Percentiles rank a stretch among this genome's conserved stretches.
Conservation (phyloP, 2,113 vertebrate genomes). For the Myxocyprinus asiaticus region DNA sequence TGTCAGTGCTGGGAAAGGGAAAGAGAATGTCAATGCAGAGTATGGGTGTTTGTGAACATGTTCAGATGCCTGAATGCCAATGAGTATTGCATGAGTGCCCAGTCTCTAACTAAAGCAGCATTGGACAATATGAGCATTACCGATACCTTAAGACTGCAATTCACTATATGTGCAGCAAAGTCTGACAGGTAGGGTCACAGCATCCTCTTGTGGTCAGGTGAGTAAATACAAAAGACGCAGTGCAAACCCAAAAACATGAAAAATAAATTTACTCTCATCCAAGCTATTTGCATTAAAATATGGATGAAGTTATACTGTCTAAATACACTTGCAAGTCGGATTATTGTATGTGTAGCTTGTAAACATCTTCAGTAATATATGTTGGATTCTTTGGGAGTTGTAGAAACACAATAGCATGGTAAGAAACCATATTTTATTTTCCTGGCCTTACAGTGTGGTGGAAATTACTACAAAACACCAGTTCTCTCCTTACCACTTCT, state of each 20-base stretch:
- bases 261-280: neutral
- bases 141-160: neutral
- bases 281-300: constrained; percentile 11
- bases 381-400: neutral
- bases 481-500: neutral
- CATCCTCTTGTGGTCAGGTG: constrained; percentile 46
- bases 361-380: constrained; percentile 3
- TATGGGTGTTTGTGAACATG: constrained; percentile 37
- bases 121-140: neutral
- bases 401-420: neutral
- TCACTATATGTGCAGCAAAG: neutral
- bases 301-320: constrained; percentile 30
- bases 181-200: constrained; percentile 42
- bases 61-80: constrained; percentile 44
- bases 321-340: constrained; percentile 14
- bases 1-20: neutral
- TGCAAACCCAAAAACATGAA: neutral
- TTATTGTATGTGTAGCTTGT: constrained; percentile 27
- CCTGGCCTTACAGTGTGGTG: neutral
- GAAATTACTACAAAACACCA: neutral
- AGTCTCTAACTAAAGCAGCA: constrained; percentile 32
- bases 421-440: neutral
- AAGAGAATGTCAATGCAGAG: constrained; percentile 1
- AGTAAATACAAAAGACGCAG: neutral
- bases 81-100: constrained; percentile 43